Evolutionary conservation across 2,797 vertebrate genomes (phyloP).

Genomic region (Capromys pilorides): DNA sequence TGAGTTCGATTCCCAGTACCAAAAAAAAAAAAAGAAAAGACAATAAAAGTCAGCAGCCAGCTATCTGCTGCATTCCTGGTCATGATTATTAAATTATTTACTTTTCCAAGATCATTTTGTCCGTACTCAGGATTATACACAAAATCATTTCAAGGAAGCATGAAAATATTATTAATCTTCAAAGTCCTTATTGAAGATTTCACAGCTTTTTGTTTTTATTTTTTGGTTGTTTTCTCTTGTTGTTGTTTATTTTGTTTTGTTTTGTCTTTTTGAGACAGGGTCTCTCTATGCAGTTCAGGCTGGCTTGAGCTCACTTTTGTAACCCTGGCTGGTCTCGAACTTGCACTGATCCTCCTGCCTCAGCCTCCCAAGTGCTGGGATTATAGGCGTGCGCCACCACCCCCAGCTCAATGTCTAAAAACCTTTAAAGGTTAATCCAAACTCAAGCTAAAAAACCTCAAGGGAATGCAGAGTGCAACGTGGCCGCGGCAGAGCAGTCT

Average conservation of each 20-base stretch:
- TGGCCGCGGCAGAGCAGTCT: not conserved
- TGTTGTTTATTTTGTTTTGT: too few species aligned
- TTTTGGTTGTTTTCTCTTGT: too few species aligned
- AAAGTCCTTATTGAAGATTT: slow-evolving; percentile 3
- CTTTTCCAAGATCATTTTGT: slow-evolving; percentile 42
- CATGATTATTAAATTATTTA: not conserved
- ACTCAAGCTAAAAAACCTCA: not conserved
- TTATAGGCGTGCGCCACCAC: too few species aligned
- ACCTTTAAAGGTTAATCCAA: not conserved
- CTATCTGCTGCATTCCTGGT: not conserved
- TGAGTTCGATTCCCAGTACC: too few species aligned
- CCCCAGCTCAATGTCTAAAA: not conserved
- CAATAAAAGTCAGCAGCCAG: slow-evolving; percentile 18
- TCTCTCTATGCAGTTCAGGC: too few species aligned
- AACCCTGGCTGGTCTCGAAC: too few species aligned
- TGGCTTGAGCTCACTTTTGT: too few species aligned
- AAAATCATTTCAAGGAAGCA: slow-evolving; percentile 36
- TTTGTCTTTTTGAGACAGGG: too few species aligned
- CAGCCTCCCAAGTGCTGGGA: too few species aligned
- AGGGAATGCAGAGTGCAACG: not conserved
- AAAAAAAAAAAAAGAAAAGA: not conserved
- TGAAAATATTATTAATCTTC: slow-evolving; percentile 2
- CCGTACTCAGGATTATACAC: not conserved
- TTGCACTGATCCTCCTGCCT: too few species aligned
- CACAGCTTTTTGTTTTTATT: not conserved